phyloP scores from a whole-genome alignment of 2,113 vertebrate genomes.

The Thermophis baileyi region DNA sequence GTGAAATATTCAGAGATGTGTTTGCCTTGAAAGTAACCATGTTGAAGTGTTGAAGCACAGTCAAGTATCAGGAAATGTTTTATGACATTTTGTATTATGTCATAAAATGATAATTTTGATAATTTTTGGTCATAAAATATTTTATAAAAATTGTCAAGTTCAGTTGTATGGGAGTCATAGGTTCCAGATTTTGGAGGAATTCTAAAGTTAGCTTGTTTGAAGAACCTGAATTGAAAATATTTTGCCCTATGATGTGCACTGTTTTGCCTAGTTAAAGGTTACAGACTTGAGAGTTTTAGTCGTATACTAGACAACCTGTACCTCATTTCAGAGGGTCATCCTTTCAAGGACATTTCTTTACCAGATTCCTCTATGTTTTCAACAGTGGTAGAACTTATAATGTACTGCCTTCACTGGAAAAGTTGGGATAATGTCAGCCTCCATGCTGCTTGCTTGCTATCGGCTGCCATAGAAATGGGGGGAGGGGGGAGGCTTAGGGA shows the following conservation, averaged over 20 bases:
- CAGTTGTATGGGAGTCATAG: neutral
- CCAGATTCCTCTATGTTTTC: neutral
- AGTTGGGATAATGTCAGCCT: too few relatives aligned
- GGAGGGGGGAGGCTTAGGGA: too few relatives aligned
- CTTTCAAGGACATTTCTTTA: neutral
- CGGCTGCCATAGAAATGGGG: too few relatives aligned
- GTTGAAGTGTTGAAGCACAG: neutral
- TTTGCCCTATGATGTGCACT: neutral
- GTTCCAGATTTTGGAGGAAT: neutral
- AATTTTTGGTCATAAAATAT: neutral
- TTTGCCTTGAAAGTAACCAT: neutral
- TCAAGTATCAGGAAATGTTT: neutral
- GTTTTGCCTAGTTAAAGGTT: neutral
- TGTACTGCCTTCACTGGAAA: neutral
- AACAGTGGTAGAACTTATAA: neutral
- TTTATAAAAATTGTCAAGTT: neutral
- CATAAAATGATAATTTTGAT: neutral
- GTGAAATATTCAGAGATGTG: neutral
- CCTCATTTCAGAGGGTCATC: neutral
- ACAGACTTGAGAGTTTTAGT: neutral
- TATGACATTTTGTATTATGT: neutral
- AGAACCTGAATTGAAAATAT: neutral
- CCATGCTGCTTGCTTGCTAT: too few relatives aligned
- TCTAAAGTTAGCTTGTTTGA: neutral
- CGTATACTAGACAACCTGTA: neutral